Evolutionary conservation across 2,113 vertebrate genomes (phyloP).

Genomic region (Natator depressus): DNA sequence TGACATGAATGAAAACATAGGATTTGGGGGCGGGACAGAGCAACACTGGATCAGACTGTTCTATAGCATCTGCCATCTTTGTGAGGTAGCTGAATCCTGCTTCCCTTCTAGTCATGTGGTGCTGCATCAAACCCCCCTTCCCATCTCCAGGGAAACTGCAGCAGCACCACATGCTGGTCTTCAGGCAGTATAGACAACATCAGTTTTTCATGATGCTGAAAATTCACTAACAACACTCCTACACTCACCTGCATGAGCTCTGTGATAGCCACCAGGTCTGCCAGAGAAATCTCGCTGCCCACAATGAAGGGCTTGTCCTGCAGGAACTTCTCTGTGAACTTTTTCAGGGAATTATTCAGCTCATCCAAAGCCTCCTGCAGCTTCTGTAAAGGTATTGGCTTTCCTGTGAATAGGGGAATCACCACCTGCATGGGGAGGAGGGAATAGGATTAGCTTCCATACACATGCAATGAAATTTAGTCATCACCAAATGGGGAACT

Average conservation of each 20-base stretch:
- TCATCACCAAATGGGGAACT: not conserved
- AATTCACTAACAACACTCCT: not conserved
- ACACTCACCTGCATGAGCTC: constrained; percentile 84
- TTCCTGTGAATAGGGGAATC: constrained; percentile 50
- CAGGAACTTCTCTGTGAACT: constrained; percentile 84
- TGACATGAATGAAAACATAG: not conserved
- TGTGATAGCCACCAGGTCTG: constrained; percentile 83
- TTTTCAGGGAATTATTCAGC: constrained; percentile 72
- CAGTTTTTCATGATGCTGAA: not conserved
- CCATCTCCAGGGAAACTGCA: not conserved
- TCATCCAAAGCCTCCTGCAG: constrained; percentile 72
- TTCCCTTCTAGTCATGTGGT: not conserved
- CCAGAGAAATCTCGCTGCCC: constrained; percentile 81
- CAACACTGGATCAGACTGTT: not conserved
- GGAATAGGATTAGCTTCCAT: not conserved
- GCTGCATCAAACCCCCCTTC: not conserved
- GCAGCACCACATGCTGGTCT: not conserved
- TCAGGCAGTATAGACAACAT: not conserved
- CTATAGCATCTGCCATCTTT: not conserved
- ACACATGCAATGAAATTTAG: not conserved
- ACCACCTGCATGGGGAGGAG: constrained; percentile 45
- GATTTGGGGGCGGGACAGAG: not conserved
- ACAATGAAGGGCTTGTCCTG: constrained; percentile 79
- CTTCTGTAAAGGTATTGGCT: constrained; percentile 67
- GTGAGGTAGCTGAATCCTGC: not conserved